Evolutionary conservation across 2,888 invertebrate species (phyloP).

Genomic region (Tromatobia lineatoria): DNA sequence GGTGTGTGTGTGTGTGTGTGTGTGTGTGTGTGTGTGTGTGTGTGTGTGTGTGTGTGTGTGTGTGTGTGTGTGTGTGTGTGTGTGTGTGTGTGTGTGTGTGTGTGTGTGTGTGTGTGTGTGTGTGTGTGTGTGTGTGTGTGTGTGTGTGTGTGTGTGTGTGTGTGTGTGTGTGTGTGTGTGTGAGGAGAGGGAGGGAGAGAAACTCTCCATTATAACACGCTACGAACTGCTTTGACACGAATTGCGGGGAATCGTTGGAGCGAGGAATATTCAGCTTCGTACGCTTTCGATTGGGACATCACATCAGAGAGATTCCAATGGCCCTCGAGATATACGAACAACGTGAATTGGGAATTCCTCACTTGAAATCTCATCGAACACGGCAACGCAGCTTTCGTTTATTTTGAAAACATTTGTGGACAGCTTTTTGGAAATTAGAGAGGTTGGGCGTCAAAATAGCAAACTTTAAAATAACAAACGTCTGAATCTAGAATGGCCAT

Average conservation of each 20-base stretch:
- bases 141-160: not conserved
- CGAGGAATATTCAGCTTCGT: constrained; percentile 10
- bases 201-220: constrained; percentile 42
- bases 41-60: not conserved
- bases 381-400: not conserved
- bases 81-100: not conserved
- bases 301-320: constrained; percentile 17
- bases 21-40: not conserved
- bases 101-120: not conserved
- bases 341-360: not conserved
- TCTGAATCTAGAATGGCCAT: no score
- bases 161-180: not conserved
- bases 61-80: not conserved
- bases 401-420: not conserved
- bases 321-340: not conserved
- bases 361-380: not conserved
- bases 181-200: constrained; percentile 20
- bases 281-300: constrained; percentile 15
- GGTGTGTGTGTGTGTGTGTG: not conserved
- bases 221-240: constrained; percentile 80
- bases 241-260: constrained; percentile 74
- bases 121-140: not conserved
- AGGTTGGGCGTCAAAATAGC: no score
- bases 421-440: not conserved
- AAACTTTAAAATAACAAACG: no score